Evolutionary conservation across 1,140 invertebrate species (phyloP), one percentile per base, ranked within the genome.

Genomic region (Drosophila auraria): DNA sequence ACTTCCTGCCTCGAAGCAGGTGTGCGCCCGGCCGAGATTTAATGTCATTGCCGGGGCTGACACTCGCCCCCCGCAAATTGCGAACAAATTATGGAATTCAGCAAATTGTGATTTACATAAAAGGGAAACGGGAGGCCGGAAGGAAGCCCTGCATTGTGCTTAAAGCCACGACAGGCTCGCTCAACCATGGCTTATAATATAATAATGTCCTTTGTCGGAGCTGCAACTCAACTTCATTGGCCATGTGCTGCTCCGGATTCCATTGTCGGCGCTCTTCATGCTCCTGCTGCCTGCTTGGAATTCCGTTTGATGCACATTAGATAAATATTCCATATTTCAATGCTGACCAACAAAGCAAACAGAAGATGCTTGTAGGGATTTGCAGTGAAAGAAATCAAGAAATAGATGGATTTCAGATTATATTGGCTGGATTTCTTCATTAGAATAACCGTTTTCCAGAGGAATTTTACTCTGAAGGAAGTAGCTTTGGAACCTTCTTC

Each of bases 271-370:
- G n/a, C 30, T 40, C 40, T 59, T 33, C n/a, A 33, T 33, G 1
- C 30, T 20, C 12, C 33, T 23, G 53, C 33, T 30, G 51, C 33
- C 75, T 78, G 74, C 58, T 78, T 62, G 75, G 51, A 17, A 78
- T 70, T 78, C 74, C 75, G 53, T 78, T 82, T 87, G 63, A 80
- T 63, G 68, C 75, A 78, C 80, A 82, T 84, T 69, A 65, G 78
- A 84, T 84, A 84, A 83, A 86, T 86, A 80, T 78, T 78, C 64
- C 66, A 84, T 76, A 78, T 77, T 80, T 80, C 56, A 57, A 72
- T 63, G 79, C 76, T 83, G 78, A 61, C 69, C 53, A 51, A 66
- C 78, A 75, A 70, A 42, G 71, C 72, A 81, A 78, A 79, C 71
- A 76, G 60, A 58, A 44, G 50, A 59, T 62, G 62, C 47, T 44